phyloP scores from a whole-genome alignment of 2,113 vertebrate genomes.

The Cairina moschata region DNA sequence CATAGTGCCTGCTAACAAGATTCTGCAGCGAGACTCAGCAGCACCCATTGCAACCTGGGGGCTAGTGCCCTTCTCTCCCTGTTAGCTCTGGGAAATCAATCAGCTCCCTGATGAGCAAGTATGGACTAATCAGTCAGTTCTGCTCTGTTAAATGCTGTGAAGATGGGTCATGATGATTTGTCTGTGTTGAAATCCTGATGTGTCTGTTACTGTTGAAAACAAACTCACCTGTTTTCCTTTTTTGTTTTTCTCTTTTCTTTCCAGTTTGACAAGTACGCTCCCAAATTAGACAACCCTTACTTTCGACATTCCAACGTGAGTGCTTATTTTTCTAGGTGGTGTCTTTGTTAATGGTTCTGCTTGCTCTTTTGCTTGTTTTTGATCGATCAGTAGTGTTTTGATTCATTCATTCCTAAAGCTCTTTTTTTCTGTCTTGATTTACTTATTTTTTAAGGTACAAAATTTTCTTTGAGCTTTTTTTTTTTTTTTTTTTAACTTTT shows the following conservation, averaged over 20 bases:
- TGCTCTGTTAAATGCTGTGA: conserved; percentile 1
- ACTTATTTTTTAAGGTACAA: conserved; percentile 11
- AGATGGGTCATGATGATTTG: not conserved
- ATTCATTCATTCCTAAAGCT: conserved; percentile 42
- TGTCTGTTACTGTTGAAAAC: not conserved
- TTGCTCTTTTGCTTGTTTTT: conserved; percentile 34
- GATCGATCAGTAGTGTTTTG: not conserved
- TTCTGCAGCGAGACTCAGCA: not conserved
- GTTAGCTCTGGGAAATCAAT: not conserved
- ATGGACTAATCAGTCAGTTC: not conserved
- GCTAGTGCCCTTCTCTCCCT: not conserved
- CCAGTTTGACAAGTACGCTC: conserved; percentile 96
- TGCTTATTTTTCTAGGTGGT: conserved; percentile 48
- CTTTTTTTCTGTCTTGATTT: not conserved
- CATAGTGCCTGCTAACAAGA: not conserved
- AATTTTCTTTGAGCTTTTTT: conserved; percentile 34
- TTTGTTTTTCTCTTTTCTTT: conserved; percentile 69
- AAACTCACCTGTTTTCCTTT: conserved; percentile 59
- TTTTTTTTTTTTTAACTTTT: not conserved
- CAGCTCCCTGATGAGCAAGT: not conserved
- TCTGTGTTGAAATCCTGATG: conserved; percentile 32
- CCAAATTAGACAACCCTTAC: conserved; percentile 98
- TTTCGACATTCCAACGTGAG: conserved; percentile 98
- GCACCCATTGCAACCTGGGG: not conserved
- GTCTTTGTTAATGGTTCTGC: conserved; percentile 19